Evolutionary conservation across 2,797 vertebrate genomes (phyloP).

Genomic region (Pygocentrus nattereri): DNA sequence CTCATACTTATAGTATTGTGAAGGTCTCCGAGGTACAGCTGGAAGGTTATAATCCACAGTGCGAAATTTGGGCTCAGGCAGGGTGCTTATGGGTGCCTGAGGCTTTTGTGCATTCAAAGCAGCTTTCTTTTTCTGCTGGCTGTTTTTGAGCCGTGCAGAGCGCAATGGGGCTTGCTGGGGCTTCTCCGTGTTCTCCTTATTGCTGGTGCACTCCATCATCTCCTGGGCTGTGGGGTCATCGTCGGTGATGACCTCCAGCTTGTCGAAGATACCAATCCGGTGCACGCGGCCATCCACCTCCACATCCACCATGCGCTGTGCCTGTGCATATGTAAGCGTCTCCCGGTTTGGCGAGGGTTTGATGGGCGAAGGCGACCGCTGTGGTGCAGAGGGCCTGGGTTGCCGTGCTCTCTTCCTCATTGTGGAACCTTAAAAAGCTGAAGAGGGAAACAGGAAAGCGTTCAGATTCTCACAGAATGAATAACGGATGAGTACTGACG

Average conservation of each 20-base stretch:
- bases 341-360: constrained; percentile 93
- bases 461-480: not conserved
- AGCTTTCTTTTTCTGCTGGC: constrained; percentile 88
- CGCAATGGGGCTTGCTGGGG: constrained; percentile 85
- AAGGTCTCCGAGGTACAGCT: constrained; percentile 86
- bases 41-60: constrained; percentile 95
- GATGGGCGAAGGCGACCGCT: constrained; percentile 91
- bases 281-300: constrained; percentile 94
- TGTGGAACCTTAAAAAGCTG: constrained; percentile 78
- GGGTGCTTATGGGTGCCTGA: constrained; percentile 74
- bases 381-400: constrained; percentile 85
- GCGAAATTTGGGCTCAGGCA: constrained; percentile 92
- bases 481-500: too few species aligned
- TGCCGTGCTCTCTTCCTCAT: constrained; percentile 98
- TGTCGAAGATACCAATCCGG: constrained; percentile 94
- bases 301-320: constrained; percentile 98
- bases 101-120: constrained; percentile 72
- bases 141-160: constrained; percentile 89
- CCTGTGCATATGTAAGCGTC: constrained; percentile 96
- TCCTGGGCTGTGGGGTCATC: constrained; percentile 93
- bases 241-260: constrained; percentile 90
- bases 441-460: constrained; percentile 12
- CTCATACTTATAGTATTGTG: constrained; percentile 87
- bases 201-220: constrained; percentile 95
- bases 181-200: constrained; percentile 95